Percentiles rank a stretch among this genome's conserved stretches.
Evolutionary conservation across 2,113 vertebrate species (phyloP).

Genomic region (Piaya cayana): DNA sequence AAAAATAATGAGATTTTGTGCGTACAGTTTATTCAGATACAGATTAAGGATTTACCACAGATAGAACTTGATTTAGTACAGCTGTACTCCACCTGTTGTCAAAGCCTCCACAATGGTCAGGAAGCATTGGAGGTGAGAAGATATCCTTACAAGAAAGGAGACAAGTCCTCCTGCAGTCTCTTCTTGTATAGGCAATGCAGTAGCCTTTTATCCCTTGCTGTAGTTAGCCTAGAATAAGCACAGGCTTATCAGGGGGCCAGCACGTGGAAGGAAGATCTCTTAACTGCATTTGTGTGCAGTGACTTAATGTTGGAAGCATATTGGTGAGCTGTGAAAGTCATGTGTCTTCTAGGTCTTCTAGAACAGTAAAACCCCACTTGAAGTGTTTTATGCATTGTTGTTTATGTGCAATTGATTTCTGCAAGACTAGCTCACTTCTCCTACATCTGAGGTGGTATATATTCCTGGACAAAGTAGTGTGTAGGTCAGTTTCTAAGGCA

Average conservation of each 20-base stretch:
- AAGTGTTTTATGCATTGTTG: background rate
- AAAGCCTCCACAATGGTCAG: background rate
- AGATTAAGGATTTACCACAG: background rate
- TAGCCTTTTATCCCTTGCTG: background rate
- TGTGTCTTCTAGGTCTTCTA: background rate
- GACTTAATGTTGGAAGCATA: background rate
- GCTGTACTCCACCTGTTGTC: background rate
- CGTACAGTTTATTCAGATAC: background rate
- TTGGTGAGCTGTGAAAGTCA: background rate
- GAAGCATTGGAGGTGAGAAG: background rate
- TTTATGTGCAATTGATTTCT: background rate
- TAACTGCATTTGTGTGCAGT: background rate
- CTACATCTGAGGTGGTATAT: fast-evolving
- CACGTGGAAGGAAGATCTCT: background rate
- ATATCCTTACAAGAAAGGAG: background rate
- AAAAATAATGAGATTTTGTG: background rate
- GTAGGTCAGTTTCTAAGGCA: background rate
- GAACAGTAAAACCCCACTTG: background rate
- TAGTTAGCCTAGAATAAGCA: background rate
- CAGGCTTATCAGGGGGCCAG: background rate
- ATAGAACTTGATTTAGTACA: background rate
- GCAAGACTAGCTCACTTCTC: background rate
- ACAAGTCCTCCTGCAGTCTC: background rate
- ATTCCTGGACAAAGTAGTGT: background rate
- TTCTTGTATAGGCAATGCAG: background rate